Base-by-base conservation (phyloP, 2,888 invertebrate species). In the Hyposoter dolosus region DNA sequence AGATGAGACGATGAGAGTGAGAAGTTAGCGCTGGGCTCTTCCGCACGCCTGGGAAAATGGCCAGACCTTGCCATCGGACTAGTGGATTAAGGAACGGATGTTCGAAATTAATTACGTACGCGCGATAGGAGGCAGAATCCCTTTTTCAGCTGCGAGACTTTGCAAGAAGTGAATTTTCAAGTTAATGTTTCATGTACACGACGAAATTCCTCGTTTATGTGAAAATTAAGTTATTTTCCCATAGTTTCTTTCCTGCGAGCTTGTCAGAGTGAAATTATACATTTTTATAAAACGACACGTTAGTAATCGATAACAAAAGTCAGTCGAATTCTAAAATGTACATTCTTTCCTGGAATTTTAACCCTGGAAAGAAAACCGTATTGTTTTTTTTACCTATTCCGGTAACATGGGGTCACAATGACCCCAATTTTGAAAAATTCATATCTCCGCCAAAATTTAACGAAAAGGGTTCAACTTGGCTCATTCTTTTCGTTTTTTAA, bases 51-150 rank as follows among this genome's bases (percentile, higher is more conserved):
- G 91, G 90, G 91, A 91, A 92, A 89, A 89, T 90, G 88, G 75
- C 86, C 89, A 88, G 84, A 71, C 85, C 68, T 84, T 74, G 71
- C 40, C 65, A 75, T 85, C 81, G 83, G 83, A 68, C 80, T 50
- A 71, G 78, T 65, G 88, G 89, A 90, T 91, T 89, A 90, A 83
- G 78, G 82, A 56, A 84, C 77, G 85, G 89, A 88, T 88, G 80
- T 78, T 83, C 50, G 85, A 87, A 84, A 91, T 90, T 92, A 90
- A 90, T 91, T 92, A 90, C 87, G 88, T 87, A 87, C 78, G 89
- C 83, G 35, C 83, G 71, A 87, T 88, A 84, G 88, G 60, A 81
- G 80, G 43, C 60, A 53, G 74, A 40, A 81, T 63, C 78, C 66
- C 56, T 60, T 60, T 77, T 79, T 63, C 12, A 43, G 66, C 45